phyloP scores from a whole-genome alignment of 2,113 vertebrate genomes.

The Trinectes maculatus region DNA sequence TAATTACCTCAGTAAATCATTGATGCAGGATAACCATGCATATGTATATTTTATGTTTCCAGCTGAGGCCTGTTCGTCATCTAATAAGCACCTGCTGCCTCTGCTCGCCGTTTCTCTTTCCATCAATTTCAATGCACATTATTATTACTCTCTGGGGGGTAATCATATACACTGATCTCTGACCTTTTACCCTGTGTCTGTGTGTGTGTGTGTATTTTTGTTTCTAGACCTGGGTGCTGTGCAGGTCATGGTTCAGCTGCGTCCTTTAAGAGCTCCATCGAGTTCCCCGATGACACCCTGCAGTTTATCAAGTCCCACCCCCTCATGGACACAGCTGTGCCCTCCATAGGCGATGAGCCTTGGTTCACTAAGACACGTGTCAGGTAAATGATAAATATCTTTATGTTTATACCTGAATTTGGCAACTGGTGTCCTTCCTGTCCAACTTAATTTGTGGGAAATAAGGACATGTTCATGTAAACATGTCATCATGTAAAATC shows the following conservation, averaged over 20 bases:
- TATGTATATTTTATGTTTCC: slow-evolving; percentile 77
- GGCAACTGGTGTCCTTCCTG: no score
- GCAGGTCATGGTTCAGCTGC: slow-evolving; percentile 91
- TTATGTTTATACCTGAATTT: no score
- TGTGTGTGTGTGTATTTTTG: slow-evolving; percentile 49
- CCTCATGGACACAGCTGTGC: slow-evolving; percentile 94
- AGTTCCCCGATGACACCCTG: slow-evolving; percentile 96
- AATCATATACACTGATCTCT: slow-evolving; percentile 68
- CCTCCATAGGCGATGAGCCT: slow-evolving; percentile 91
- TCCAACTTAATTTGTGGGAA: background rate
- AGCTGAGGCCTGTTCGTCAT: slow-evolving; percentile 71
- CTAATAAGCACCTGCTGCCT: slow-evolving; percentile 67
- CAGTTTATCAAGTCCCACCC: slow-evolving; percentile 98
- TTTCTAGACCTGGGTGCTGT: slow-evolving; percentile 93
- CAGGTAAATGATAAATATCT: slow-evolving; percentile 84
- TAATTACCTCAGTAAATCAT: slow-evolving; percentile 73
- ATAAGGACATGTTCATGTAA: no score
- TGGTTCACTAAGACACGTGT: slow-evolving; percentile 99
- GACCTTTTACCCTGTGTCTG: slow-evolving; percentile 64
- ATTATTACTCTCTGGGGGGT: slow-evolving; percentile 58
- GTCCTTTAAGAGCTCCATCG: slow-evolving; percentile 92
- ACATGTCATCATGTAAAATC: no score
- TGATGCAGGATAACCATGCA: slow-evolving; percentile 69
- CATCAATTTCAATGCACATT: slow-evolving; percentile 40
- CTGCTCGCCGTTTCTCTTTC: slow-evolving; percentile 33